Conservation (phyloP, 2,113 vertebrate species). For the Petroica traversi region DNA sequence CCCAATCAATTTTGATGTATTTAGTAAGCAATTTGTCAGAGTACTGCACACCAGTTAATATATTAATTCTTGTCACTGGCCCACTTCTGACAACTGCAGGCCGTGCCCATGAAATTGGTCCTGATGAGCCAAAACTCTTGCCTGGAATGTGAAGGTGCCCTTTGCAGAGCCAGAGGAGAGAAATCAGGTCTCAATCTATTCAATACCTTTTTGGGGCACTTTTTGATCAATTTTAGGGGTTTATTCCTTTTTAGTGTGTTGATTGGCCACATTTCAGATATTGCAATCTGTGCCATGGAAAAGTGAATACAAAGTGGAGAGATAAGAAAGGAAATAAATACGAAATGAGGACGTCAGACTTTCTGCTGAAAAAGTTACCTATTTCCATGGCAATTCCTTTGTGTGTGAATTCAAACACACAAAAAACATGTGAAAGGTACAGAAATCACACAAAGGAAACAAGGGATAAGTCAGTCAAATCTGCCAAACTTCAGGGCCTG, state of each 20-base stretch:
- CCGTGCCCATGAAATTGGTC: conserved; percentile 20
- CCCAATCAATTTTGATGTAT: conserved; percentile 85
- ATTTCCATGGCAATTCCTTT: neutral
- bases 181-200: neutral
- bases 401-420: neutral
- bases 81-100: conserved; percentile 62
- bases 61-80: conserved; percentile 78
- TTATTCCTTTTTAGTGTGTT: neutral
- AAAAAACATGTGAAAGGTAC: neutral
- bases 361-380: neutral
- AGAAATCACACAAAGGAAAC: neutral
- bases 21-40: conserved; percentile 84
- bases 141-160: neutral
- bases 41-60: conserved; percentile 79
- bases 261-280: rapidly evolving
- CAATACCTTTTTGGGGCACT: neutral
- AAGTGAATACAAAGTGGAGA: neutral
- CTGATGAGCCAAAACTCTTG: conserved; percentile 42
- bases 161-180: neutral
- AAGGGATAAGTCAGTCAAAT: neutral
- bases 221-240: neutral
- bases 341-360: neutral
- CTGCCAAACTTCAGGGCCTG: neutral
- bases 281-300: neutral
- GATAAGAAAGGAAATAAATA: neutral